Conservation (phyloP, 2,888 invertebrate species). For the Aphodius granarius region DNA sequence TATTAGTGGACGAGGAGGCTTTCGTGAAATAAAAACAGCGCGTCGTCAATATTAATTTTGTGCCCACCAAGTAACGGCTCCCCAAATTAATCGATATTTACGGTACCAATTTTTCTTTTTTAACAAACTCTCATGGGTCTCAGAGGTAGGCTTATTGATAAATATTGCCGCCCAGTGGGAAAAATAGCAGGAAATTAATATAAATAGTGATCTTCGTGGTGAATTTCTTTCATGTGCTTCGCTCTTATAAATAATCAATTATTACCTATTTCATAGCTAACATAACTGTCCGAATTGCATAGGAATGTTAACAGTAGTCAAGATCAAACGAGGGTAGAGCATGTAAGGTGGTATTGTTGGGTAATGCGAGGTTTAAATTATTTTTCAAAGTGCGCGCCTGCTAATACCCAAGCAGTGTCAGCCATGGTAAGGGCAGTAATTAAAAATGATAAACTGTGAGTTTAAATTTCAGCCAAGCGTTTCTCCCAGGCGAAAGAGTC, state of each 20-base stretch:
- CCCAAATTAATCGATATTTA: not conserved
- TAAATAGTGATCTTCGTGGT: not conserved
- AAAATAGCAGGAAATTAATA: not conserved
- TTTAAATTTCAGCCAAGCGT: not conserved
- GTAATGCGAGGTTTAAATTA: not conserved
- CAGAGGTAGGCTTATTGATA: not conserved
- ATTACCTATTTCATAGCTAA: not conserved
- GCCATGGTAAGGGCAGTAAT: not conserved
- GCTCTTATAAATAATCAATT: not conserved
- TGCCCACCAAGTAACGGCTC: not conserved
- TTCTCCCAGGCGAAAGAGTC: not conserved
- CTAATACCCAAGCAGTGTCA: not conserved
- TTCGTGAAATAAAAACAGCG: not conserved
- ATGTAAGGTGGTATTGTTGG: not conserved
- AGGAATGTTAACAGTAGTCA: not conserved
- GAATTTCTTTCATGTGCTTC: not conserved
- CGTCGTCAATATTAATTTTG: not conserved
- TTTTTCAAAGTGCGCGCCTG: not conserved
- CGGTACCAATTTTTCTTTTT: not conserved
- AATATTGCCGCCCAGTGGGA: not conserved
- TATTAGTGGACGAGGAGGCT: not conserved
- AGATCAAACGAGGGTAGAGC: not conserved
- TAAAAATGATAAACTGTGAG: not conserved
- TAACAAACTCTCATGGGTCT: not conserved
- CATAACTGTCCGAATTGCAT: no score